phyloP scores from a whole-genome alignment of 2,113 vertebrate species.

The Saguinus midas region DNA sequence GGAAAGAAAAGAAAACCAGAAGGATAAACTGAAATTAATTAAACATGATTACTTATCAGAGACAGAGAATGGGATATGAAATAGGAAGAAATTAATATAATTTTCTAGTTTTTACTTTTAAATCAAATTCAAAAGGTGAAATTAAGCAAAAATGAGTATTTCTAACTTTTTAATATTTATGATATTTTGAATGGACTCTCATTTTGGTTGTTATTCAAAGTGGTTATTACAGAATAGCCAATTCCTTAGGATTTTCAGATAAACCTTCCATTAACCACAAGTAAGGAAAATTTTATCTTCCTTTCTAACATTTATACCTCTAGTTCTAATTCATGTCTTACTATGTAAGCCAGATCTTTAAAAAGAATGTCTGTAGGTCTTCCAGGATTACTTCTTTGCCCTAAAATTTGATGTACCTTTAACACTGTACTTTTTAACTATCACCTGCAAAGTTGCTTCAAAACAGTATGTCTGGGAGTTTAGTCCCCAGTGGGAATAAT shows the following conservation, averaged over 20 bases:
- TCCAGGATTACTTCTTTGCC: neutral
- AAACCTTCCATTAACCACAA: neutral
- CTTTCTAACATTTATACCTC: neutral
- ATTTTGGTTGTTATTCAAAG: neutral
- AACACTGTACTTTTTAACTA: neutral
- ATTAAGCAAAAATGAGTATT: neutral
- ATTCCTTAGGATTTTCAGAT: neutral
- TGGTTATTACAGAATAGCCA: neutral
- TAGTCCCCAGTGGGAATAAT: neutral
- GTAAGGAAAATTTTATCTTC: neutral
- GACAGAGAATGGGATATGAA: neutral
- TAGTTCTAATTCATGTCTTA: neutral
- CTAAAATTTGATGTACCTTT: neutral
- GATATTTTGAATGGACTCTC: neutral
- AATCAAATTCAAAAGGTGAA: neutral
- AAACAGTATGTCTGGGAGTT: neutral
- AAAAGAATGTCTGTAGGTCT: neutral
- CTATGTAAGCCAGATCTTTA: neutral
- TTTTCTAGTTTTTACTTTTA: neutral
- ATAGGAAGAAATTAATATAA: neutral
- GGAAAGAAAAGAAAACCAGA: neutral
- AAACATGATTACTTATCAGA: neutral
- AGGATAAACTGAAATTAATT: neutral
- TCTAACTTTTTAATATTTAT: neutral
- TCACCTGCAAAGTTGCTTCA: neutral